These are phyloP conservation scores for Limosa lapponica DNA, from an alignment of 2,797 vertebrate species.

Conservation along the genomic window DNA sequence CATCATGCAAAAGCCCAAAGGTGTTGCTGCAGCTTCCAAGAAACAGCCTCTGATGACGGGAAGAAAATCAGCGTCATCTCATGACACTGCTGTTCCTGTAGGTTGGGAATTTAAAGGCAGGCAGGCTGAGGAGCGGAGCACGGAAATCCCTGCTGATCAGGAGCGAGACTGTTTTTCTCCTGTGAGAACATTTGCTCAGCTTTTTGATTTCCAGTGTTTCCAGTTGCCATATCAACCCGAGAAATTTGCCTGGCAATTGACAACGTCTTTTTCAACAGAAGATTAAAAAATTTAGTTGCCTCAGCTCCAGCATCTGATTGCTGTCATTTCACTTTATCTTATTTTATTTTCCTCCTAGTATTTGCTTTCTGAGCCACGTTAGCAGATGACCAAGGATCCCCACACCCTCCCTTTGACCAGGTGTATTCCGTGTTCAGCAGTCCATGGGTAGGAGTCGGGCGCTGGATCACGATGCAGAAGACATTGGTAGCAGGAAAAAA, in stretches of 20 bases:
- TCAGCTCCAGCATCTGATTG: background rate
- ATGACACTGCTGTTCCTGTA: conserved; percentile 15
- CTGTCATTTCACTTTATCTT: background rate
- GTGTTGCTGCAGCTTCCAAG: background rate
- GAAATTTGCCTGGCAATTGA: conserved; percentile 33
- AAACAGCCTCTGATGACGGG: background rate
- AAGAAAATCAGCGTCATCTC: background rate
- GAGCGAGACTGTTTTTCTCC: conserved; percentile 12
- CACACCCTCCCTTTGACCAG: background rate
- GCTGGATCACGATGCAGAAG: background rate
- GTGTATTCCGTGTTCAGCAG: background rate
- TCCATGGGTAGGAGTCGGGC: background rate
- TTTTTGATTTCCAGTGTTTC: conserved; percentile 55
- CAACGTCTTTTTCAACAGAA: conserved; percentile 27
- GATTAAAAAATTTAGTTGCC: background rate
- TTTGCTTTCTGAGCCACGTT: background rate
- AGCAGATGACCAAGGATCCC: background rate
- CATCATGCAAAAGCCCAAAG: background rate
- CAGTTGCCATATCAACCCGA: conserved; percentile 57
- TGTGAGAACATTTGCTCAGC: conserved; percentile 31
- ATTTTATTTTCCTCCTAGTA: background rate
- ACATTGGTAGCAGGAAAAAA: background rate
- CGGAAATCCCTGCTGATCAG: conserved; percentile 58
- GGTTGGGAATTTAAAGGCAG: background rate
- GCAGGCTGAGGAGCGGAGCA: background rate